A percentile compares a stretch with the other conserved stretches of the same genome.
Conservation (phyloP, 1,140 invertebrate genomes). For the Bombyx mandarina region DNA sequence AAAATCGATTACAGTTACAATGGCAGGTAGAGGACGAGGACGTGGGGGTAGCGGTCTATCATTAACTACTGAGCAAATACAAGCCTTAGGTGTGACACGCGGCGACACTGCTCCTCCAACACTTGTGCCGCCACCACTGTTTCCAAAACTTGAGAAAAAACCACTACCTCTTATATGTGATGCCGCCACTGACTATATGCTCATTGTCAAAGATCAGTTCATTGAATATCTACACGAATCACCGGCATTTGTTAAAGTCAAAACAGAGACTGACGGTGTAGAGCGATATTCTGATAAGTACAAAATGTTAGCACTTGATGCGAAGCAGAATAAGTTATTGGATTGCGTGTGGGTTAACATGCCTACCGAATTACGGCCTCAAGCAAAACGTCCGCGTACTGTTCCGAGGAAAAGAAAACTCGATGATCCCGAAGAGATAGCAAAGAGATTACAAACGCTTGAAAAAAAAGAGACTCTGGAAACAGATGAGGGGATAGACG, state of each 20-base stretch:
- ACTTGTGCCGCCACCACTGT: conserved; percentile 60
- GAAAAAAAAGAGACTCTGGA: conserved; percentile 59
- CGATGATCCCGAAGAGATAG: conserved; percentile 48
- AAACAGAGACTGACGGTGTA: conserved; percentile 49
- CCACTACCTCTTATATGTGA: conserved; percentile 54
- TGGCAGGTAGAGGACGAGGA: conserved; percentile 63
- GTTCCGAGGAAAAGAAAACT: conserved; percentile 49
- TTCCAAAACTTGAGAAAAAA: conserved; percentile 63
- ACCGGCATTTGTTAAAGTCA: conserved; percentile 56
- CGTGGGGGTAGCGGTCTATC: conserved; percentile 43
- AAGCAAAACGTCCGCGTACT: conserved; percentile 24
- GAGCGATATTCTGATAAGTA: conserved; percentile 70
- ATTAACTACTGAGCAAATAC: conserved; percentile 62
- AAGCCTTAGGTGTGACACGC: conserved; percentile 56
- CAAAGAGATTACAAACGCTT: conserved; percentile 55
- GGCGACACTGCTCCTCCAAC: conserved; percentile 49
- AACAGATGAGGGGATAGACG: conserved; percentile 25
- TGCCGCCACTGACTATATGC: conserved; percentile 65
- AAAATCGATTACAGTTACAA: conserved; percentile 10
- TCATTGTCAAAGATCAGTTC: conserved; percentile 67
- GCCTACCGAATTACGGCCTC: conserved; percentile 58
- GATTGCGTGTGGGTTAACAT: conserved; percentile 59
- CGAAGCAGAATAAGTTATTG: conserved; percentile 47
- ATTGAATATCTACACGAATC: conserved; percentile 67
- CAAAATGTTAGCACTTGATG: conserved; percentile 58